phyloP scores from a whole-genome alignment of 1,140 invertebrate genomes.

The Trypoxylus dichotomus region DNA sequence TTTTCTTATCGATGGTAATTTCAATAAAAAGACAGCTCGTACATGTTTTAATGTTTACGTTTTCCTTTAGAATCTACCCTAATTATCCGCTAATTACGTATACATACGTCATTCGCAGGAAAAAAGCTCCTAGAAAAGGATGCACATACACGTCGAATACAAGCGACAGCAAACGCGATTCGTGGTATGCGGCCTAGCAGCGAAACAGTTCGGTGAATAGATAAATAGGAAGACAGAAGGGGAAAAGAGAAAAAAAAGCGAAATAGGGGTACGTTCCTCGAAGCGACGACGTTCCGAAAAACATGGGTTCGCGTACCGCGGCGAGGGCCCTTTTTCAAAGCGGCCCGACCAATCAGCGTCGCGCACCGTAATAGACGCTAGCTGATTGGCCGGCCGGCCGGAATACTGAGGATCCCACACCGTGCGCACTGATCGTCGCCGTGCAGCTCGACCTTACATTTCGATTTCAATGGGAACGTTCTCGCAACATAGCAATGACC shows the following conservation, averaged over 20 bases:
- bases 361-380: not conserved
- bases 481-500: conserved; percentile 54
- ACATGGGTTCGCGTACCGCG: not conserved
- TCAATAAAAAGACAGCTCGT: too few species aligned
- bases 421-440: not conserved
- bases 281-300: not conserved
- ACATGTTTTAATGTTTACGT: too few species aligned
- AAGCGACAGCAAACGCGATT: too few species aligned
- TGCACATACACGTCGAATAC: too few species aligned
- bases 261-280: conserved; percentile 13
- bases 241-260: not conserved
- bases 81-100: too few species aligned
- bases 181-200: not conserved
- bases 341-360: not conserved
- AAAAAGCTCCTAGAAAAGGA: not conserved
- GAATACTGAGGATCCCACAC: conserved; percentile 34
- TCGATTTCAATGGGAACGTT: conserved; percentile 53
- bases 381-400: not conserved
- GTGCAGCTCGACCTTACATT: conserved; percentile 49
- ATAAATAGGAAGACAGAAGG: not conserved
- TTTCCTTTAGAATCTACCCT: too few species aligned
- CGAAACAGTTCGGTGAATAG: not conserved
- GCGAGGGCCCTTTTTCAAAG: conserved; percentile 11
- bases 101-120: not conserved
- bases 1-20: too few species aligned